phyloP scores from a whole-genome alignment of 2,888 invertebrate species.

The Drosophila siamana region DNA sequence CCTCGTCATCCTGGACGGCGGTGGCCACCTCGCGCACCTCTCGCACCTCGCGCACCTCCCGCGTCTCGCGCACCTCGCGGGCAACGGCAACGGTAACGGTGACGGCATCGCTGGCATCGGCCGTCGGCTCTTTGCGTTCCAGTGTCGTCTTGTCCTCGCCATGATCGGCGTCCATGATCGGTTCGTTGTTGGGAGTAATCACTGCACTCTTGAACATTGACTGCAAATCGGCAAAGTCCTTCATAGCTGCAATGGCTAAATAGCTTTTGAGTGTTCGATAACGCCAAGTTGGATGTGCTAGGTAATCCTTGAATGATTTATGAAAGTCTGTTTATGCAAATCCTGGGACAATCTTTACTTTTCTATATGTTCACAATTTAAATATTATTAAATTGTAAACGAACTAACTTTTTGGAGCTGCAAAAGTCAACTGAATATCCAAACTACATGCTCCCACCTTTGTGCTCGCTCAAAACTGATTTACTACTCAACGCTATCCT shows the following conservation, averaged over 20 bases:
- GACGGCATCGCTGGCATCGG: conserved; percentile 7
- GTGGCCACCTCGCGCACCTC: neutral
- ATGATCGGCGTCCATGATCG: conserved; percentile 45
- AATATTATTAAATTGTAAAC: conserved; percentile 32
- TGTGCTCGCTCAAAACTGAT: neutral
- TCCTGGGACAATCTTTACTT: conserved; percentile 36
- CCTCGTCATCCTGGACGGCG: neutral
- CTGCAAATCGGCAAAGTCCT: conserved; percentile 84
- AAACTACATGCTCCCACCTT: neutral
- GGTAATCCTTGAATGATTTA: neutral
- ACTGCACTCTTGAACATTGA: conserved; percentile 79
- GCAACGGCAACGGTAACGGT: neutral
- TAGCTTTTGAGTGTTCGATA: neutral
- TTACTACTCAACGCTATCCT: neutral
- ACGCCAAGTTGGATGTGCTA: too few species aligned
- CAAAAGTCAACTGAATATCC: conserved; percentile 30
- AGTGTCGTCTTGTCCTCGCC: neutral
- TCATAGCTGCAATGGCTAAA: conserved; percentile 54
- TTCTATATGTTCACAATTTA: conserved; percentile 40
- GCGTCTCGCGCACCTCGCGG: too few species aligned
- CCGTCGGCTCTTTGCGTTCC: conserved; percentile 46
- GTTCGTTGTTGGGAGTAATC: conserved; percentile 71
- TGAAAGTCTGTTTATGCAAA: conserved; percentile 22
- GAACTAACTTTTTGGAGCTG: conserved; percentile 47
- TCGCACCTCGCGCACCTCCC: too few species aligned